These are phyloP conservation scores for Hippocampus zosterae DNA, from an alignment of 2,113 vertebrate genomes.

Conservation along the genomic window DNA sequence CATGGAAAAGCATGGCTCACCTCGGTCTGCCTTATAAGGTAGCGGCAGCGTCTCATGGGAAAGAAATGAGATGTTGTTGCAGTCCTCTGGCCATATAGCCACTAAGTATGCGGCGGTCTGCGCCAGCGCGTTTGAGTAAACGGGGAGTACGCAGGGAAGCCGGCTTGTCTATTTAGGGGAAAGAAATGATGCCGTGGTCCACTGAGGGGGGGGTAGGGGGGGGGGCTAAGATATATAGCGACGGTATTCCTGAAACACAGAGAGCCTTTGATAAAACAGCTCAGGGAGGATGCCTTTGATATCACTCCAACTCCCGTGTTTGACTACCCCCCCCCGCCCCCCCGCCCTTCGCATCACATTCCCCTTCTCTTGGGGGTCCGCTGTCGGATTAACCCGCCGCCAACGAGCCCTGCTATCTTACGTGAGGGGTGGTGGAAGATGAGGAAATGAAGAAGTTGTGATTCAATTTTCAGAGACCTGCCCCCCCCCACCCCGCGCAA, in stretches of 20 bases:
- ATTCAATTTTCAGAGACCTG: slow-evolving; percentile 51
- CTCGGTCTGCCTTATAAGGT: slow-evolving; percentile 30
- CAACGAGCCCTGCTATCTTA: slow-evolving; percentile 32
- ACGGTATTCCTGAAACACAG: slow-evolving; percentile 13
- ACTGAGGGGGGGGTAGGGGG: slow-evolving; percentile 3
- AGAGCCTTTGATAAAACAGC: slow-evolving; percentile 26
- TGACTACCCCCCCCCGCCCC: neutral
- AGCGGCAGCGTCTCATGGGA: slow-evolving; percentile 33
- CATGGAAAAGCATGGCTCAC: slow-evolving; percentile 23
- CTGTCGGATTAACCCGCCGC: slow-evolving; percentile 42
- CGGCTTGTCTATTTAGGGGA: slow-evolving; percentile 45
- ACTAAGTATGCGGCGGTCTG: slow-evolving; percentile 21
- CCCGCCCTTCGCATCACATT: no score
- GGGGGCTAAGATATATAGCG: slow-evolving; percentile 1
- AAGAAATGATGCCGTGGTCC: slow-evolving; percentile 31
- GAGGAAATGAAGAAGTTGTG: slow-evolving; percentile 27
- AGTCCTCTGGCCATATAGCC: slow-evolving; percentile 26
- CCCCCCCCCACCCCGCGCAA: slow-evolving; percentile 6
- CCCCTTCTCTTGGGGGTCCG: slow-evolving; percentile 30
- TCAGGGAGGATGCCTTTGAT: slow-evolving; percentile 1
- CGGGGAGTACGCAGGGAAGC: slow-evolving; percentile 8
- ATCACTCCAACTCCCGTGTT: slow-evolving; percentile 4
- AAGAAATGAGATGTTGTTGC: slow-evolving; percentile 30
- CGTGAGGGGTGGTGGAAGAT: slow-evolving; percentile 14
- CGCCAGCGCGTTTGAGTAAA: slow-evolving; percentile 15